A percentile compares a stretch with the other conserved stretches of the same genome.
phyloP scores from a whole-genome alignment of 2,113 vertebrate species.

The Trinectes maculatus region DNA sequence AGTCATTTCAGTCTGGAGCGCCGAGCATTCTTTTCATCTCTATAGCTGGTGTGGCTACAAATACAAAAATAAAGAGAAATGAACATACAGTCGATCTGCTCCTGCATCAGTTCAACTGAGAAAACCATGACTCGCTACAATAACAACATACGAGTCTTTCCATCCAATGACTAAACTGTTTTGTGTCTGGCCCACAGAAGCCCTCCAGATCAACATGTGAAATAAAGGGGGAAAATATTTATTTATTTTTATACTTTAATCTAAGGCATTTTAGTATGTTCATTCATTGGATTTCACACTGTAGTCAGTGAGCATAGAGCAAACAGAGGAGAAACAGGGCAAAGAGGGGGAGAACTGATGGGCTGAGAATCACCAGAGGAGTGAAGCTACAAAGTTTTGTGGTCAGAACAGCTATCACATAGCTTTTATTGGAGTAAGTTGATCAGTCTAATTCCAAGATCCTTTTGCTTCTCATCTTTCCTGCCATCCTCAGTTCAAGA shows the following conservation, averaged over 20 bases:
- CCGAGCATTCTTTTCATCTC: background rate
- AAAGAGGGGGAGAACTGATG: constrained; percentile 19
- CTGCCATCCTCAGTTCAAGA: background rate
- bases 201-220: constrained; percentile 48
- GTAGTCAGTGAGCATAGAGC: constrained; percentile 47
- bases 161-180: no score
- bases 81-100: no score
- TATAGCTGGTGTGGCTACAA: background rate
- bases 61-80: background rate
- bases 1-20: background rate
- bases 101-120: no score
- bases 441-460: background rate
- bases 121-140: no score
- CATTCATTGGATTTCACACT: constrained; percentile 67
- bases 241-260: constrained; percentile 68
- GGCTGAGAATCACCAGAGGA: background rate
- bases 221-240: constrained; percentile 40
- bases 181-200: constrained; percentile 33
- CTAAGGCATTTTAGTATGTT: constrained; percentile 58
- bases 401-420: background rate
- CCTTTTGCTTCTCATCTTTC: background rate
- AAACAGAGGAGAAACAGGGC: constrained; percentile 32
- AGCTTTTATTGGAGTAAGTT: background rate
- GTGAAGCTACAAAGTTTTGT: background rate
- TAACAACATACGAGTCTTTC: no score